Percentiles rank a stretch among this genome's conserved stretches.
Conservation (phyloP, 2,113 vertebrate genomes). For the Tricholaema leucomelas region DNA sequence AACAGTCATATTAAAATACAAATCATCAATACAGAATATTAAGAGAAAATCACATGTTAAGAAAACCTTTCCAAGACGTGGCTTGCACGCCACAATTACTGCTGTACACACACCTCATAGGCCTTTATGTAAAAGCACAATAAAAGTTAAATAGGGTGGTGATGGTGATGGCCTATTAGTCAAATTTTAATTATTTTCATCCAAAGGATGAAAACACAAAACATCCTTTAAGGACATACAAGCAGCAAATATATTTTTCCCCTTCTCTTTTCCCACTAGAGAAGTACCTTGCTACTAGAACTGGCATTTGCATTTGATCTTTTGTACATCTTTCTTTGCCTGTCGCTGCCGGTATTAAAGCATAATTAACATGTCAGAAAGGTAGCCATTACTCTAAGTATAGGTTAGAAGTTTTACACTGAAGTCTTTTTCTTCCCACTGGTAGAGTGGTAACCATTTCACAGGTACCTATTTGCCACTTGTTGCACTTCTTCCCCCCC, state of each 20-base stretch:
- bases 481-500: conserved; percentile 34
- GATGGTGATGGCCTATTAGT: background rate
- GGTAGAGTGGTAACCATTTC: background rate
- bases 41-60: background rate
- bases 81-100: background rate
- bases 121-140: background rate
- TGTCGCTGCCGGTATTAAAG: conserved; percentile 50
- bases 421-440: conserved; percentile 3
- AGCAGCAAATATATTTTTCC: conserved; percentile 54
- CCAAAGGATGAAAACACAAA: conserved; percentile 39
- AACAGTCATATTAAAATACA: background rate
- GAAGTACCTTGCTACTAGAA: conserved; percentile 43
- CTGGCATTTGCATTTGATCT: conserved; percentile 52
- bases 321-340: conserved; percentile 30
- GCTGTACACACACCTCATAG: background rate
- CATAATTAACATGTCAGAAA: conserved; percentile 62
- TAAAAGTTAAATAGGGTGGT: background rate
- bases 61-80: background rate
- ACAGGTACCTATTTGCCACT: conserved; percentile 31
- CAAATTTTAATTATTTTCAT: conserved; percentile 24
- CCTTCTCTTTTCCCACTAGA: conserved; percentile 36
- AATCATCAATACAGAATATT: background rate
- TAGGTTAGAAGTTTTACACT: conserved; percentile 10
- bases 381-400: conserved; percentile 51
- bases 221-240: conserved; percentile 9